Percentiles rank a stretch among this genome's conserved stretches.
phyloP scores from a whole-genome alignment of 2,797 vertebrate species.

The Steatocranus sp. region DNA sequence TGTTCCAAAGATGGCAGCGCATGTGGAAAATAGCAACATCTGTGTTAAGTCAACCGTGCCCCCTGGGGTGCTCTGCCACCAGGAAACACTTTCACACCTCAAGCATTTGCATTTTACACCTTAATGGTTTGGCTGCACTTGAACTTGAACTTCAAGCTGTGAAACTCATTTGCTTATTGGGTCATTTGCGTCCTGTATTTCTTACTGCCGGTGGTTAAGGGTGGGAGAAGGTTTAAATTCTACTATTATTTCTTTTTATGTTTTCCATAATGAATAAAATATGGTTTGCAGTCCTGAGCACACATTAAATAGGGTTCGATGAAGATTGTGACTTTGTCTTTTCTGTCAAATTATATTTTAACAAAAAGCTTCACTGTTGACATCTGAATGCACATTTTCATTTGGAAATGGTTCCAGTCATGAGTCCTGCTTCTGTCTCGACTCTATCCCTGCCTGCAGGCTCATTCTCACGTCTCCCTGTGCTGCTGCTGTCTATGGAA shows the following conservation, averaged over 20 bases:
- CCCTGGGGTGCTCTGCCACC: background rate
- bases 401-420: background rate
- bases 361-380: background rate
- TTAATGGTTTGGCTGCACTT: slow-evolving; percentile 11
- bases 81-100: slow-evolving; percentile 4
- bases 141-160: background rate
- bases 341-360: background rate
- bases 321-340: background rate
- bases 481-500: background rate
- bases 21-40: background rate
- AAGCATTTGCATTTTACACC: slow-evolving; percentile 20
- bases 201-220: background rate
- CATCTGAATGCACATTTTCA: background rate
- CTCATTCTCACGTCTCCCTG: background rate
- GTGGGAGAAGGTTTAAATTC: background rate
- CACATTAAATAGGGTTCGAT: background rate
- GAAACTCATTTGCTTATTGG: background rate
- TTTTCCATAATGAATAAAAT: background rate
- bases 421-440: background rate
- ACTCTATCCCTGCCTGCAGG: fast-evolving
- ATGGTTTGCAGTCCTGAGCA: background rate
- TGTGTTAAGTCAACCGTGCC: background rate
- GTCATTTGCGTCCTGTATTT: background rate
- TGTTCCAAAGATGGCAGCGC: background rate
- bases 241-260: background rate